Conservation (phyloP, 2,888 invertebrate species). For the Drosophila neutralis region DNA sequence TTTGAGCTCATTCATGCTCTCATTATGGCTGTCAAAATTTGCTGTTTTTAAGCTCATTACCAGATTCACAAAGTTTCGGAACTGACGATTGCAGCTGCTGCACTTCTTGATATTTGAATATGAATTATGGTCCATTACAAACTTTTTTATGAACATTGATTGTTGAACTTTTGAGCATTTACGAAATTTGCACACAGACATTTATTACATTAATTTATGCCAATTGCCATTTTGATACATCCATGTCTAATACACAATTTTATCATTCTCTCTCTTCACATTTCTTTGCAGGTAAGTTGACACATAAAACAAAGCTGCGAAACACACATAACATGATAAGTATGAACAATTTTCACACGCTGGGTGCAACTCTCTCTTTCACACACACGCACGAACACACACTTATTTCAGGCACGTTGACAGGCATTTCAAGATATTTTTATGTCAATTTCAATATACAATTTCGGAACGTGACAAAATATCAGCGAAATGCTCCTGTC, state of each 20-base stretch:
- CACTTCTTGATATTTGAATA: slow-evolving; percentile 4
- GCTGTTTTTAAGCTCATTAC: slow-evolving; percentile 38
- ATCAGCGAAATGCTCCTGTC: slow-evolving; percentile 21
- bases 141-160: slow-evolving; percentile 62
- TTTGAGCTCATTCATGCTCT: not conserved
- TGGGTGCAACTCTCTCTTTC: not conserved
- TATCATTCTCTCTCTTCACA: slow-evolving; percentile 3
- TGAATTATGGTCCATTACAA: slow-evolving; percentile 10
- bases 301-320: slow-evolving; percentile 38
- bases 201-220: slow-evolving; percentile 27
- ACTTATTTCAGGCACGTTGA: slow-evolving; percentile 15
- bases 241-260: slow-evolving; percentile 24
- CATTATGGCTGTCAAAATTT: not conserved
- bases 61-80: slow-evolving; percentile 47
- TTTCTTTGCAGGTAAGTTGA: slow-evolving; percentile 72
- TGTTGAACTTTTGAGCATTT: slow-evolving; percentile 4
- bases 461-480: slow-evolving; percentile 69
- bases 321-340: slow-evolving; percentile 39
- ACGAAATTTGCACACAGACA: slow-evolving; percentile 17
- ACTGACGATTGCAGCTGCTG: slow-evolving; percentile 33
- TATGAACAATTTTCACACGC: slow-evolving; percentile 29
- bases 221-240: slow-evolving; percentile 1
- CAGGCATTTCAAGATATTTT: slow-evolving; percentile 43
- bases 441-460: slow-evolving; percentile 60
- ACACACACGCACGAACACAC: slow-evolving; percentile 19